A percentile compares a stretch with the other conserved stretches of the same genome.
Conservation (phyloP, 2,113 vertebrate genomes). For the Leptobrachium ailaonicum region DNA sequence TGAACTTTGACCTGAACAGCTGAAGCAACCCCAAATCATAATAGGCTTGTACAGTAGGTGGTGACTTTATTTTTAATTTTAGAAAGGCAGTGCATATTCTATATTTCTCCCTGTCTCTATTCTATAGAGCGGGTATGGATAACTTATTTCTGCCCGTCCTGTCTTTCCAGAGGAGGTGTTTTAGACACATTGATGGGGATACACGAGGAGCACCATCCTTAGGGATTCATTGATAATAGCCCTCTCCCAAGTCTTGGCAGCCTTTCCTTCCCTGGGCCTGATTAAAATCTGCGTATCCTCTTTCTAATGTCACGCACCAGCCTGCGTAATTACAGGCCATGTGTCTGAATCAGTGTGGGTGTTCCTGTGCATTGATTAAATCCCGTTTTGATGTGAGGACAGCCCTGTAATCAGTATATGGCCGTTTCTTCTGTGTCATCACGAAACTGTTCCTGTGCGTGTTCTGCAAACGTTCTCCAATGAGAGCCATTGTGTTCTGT, state of each 20-base stretch:
- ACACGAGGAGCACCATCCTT: background rate
- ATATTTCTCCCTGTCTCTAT: too few species aligned
- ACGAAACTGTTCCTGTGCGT: background rate
- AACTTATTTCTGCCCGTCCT: background rate
- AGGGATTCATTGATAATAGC: background rate
- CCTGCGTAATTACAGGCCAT: slow-evolving; percentile 29
- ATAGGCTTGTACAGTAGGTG: too few species aligned
- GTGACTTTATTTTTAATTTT: too few species aligned
- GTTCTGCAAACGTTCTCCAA: background rate
- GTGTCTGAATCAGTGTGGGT: background rate
- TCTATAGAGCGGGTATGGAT: too few species aligned
- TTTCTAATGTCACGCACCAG: slow-evolving; percentile 22
- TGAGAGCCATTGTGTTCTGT: too few species aligned
- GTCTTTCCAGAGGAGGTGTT: background rate
- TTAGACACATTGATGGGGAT: background rate
- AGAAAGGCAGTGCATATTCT: too few species aligned
- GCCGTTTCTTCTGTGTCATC: background rate
- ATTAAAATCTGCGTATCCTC: slow-evolving; percentile 31
- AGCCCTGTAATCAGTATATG: background rate
- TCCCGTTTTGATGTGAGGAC: background rate
- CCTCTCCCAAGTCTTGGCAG: background rate
- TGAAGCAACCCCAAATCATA: too few species aligned
- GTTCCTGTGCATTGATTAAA: background rate
- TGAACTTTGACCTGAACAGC: too few species aligned
- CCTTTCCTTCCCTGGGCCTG: slow-evolving; percentile 12